Base-by-base conservation (phyloP, 2,888 invertebrate genomes). In the Onthophagus sagittarius region DNA sequence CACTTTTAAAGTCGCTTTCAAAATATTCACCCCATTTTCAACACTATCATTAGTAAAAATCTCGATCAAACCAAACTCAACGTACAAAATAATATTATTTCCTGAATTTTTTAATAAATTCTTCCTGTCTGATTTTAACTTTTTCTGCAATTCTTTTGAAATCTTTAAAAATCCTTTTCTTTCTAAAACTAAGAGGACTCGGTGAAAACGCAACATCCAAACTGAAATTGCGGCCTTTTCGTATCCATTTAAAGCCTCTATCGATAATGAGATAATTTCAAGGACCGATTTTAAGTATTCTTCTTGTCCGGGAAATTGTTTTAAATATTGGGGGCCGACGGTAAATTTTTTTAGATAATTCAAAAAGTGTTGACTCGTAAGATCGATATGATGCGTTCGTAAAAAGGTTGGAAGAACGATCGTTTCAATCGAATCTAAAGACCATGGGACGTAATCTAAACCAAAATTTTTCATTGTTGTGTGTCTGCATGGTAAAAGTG, bases 181-280 rank as follows among this genome's bases (percentile, higher is more conserved):
- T 63, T 86, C 85, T 5, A 89, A 79, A 73, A 86, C 84, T 15
- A 89, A 81, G 0, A 90, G 80, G 69, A 90, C 79, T 31, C 90
- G 86, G 80, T 90, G 89, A 78, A 91, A 90, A 74, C 89, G 85
- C 62, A 91, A 84, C 90, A 90, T 91, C 86, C 91, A 88, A 6
- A 90, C 79, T n/a, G 88, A 86, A 73, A 90, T 86, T 5, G 89
- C 87, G 0, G 87, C 87, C 76, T 85, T 82, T 77, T 90, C 88
- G n/a, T 84, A 81, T 3, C 81, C 80, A 53, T 80, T 80, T 75
- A 89, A 85, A 79, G 86, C 86, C 71, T 87, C 86, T 13, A 88
- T 86, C 75, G 88, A 88, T 63, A 85, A 85, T 72, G 86, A 82
- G 79, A 91, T 87, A 53, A 88, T 81, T 13, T 85, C 84, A 15